Conservation (phyloP, 2,888 invertebrate genomes). For the Pachliopta kotzebuea region DNA sequence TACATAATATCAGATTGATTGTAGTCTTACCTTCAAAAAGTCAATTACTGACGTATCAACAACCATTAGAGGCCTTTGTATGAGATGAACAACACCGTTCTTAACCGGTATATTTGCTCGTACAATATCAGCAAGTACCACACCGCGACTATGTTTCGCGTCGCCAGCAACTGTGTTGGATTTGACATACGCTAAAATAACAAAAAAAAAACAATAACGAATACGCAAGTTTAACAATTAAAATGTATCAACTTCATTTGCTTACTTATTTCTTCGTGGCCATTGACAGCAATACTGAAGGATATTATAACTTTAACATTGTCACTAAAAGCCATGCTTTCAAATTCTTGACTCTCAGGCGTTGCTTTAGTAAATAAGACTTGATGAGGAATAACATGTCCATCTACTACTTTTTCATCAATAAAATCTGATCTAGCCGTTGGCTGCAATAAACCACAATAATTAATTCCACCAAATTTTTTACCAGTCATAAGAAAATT, state of each 20-base stretch:
- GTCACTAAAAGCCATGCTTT: conserved; percentile 90
- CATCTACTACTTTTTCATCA: conserved; percentile 92
- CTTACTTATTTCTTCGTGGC: conserved; percentile 83
- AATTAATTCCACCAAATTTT: no score
- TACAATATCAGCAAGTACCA: conserved; percentile 93
- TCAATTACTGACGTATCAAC: conserved; percentile 93
- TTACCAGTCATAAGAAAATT: no score
- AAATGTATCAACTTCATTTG: conserved; percentile 29
- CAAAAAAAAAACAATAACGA: not conserved
- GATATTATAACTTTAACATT: conserved; percentile 91
- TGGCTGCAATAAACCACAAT: conserved; percentile 68
- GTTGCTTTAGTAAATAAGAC: conserved; percentile 93
- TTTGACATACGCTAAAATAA: conserved; percentile 87
- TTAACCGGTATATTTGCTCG: conserved; percentile 94
- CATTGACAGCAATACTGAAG: conserved; percentile 86
- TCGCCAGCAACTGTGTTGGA: conserved; percentile 91
- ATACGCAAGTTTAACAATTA: not conserved
- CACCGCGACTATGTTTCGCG: conserved; percentile 88
- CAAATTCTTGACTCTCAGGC: conserved; percentile 85
- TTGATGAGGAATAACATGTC: conserved; percentile 92
- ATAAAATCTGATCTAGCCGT: conserved; percentile 86
- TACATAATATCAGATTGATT: not conserved
- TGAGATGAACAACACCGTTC: conserved; percentile 96
- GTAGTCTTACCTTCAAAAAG: conserved; percentile 86
- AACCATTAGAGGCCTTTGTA: conserved; percentile 94